Evolutionary conservation across 2,797 vertebrate genomes (phyloP).

Genomic region (Bradypodion pumilum): DNA sequence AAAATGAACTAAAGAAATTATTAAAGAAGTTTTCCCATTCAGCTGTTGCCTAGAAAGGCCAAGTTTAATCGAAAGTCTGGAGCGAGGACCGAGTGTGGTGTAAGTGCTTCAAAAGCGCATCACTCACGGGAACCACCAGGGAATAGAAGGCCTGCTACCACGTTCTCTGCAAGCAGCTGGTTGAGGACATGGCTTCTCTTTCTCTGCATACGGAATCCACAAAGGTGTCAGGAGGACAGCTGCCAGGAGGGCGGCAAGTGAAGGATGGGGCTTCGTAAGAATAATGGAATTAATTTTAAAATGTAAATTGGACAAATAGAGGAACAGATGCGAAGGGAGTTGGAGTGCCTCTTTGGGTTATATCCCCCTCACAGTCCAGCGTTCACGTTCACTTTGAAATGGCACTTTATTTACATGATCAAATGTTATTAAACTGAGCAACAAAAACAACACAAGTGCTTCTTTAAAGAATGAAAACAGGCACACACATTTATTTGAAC

Average conservation of each 20-base stretch:
- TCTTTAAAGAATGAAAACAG: constrained; percentile 49
- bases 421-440: constrained; percentile 71
- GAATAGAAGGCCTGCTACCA: background rate
- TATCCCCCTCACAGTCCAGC: constrained; percentile 64
- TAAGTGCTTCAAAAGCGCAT: constrained; percentile 51
- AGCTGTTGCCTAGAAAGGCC: constrained; percentile 49
- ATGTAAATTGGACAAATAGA: constrained; percentile 71
- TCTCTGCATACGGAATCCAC: background rate
- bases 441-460: constrained; percentile 64
- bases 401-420: constrained; percentile 65
- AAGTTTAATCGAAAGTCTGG: constrained; percentile 40
- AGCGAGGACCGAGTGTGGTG: constrained; percentile 13
- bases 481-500: constrained; percentile 67
- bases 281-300: constrained; percentile 76
- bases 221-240: constrained; percentile 47
- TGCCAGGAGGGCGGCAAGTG: constrained; percentile 39
- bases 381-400: constrained; percentile 54
- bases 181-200: constrained; percentile 51
- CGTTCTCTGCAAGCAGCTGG: constrained; percentile 45
- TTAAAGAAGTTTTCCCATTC: constrained; percentile 16
- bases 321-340: constrained; percentile 73
- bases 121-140: constrained; percentile 32
- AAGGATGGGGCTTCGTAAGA: constrained; percentile 59
- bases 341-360: constrained; percentile 68
- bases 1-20: constrained; percentile 44